Evolutionary conservation across 1,140 invertebrate genomes (phyloP).

Genomic region (Tetragnatha versicolor): DNA sequence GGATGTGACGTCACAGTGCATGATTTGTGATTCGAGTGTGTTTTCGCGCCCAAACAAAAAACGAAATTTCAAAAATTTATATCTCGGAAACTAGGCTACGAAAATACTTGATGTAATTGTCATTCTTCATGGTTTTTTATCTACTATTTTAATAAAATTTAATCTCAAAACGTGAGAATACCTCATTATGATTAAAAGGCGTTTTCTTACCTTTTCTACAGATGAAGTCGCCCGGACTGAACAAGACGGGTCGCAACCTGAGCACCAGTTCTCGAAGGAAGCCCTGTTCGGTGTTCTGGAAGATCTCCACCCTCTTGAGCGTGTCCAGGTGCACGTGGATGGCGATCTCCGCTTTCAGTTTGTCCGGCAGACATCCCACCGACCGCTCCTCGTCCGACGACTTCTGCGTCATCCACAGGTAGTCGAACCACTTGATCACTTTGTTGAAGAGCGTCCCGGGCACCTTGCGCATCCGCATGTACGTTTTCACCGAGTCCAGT

Average conservation of each 20-base stretch:
- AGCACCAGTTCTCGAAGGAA: conserved; percentile 97
- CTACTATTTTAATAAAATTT: too few species aligned
- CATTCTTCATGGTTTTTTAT: too few species aligned
- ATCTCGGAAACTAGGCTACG: too few species aligned
- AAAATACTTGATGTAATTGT: too few species aligned
- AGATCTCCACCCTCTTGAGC: conserved; percentile 96
- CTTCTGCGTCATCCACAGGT: conserved; percentile 98
- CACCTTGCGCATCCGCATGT: conserved; percentile 95
- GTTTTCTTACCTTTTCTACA: conserved; percentile 89
- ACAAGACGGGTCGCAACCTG: conserved; percentile 90
- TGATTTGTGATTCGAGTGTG: too few species aligned
- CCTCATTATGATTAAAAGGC: too few species aligned
- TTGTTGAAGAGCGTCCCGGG: conserved; percentile 95
- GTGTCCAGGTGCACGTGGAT: conserved; percentile 99
- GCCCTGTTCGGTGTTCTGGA: conserved; percentile 98
- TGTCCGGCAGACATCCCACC: conserved; percentile 94
- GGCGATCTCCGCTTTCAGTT: conserved; percentile 97
- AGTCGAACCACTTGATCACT: conserved; percentile 99
- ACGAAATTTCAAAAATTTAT: too few species aligned
- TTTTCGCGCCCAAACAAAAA: too few species aligned
- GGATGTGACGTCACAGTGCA: too few species aligned
- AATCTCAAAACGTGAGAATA: too few species aligned
- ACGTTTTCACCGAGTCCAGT: conserved; percentile 97
- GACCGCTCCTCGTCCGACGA: conserved; percentile 97
- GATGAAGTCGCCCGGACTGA: conserved; percentile 98